Conservation (phyloP, 2,888 invertebrate genomes). For the Platycnemis pennipes region DNA sequence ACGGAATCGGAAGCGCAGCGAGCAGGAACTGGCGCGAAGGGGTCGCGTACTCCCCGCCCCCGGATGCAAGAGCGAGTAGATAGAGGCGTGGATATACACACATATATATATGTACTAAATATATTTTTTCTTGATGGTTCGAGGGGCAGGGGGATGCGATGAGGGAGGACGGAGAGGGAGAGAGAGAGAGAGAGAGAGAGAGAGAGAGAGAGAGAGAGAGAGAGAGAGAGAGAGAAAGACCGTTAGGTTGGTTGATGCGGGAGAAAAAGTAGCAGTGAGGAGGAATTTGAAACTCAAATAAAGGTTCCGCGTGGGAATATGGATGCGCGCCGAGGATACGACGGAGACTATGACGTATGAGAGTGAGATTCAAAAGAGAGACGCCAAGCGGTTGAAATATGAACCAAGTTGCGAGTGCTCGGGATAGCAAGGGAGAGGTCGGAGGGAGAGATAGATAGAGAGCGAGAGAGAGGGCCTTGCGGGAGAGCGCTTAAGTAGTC, state of each 20-base stretch:
- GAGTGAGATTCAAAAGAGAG: slow-evolving; percentile 53
- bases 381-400: slow-evolving; percentile 47
- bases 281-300: slow-evolving; percentile 48
- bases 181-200: background rate
- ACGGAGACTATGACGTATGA: slow-evolving; percentile 52
- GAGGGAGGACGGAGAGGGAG: background rate
- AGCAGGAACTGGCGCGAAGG: too few species aligned
- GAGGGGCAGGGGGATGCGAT: background rate
- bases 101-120: too few species aligned
- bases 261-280: background rate
- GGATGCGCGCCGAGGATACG: slow-evolving; percentile 20
- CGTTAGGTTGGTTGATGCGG: background rate
- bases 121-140: too few species aligned
- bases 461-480: background rate
- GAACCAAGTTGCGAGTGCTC: slow-evolving; percentile 54
- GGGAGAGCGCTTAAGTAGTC: slow-evolving; percentile 46
- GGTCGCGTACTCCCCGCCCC: too few species aligned
- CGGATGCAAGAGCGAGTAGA: too few species aligned
- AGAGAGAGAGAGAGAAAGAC: background rate
- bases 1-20: too few species aligned
- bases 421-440: background rate
- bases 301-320: slow-evolving; percentile 55
- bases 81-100: too few species aligned
- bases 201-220: background rate
- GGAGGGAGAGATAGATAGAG: background rate